phyloP scores from a whole-genome alignment of 1,140 invertebrate genomes.

The Diabrotica virgifera region DNA sequence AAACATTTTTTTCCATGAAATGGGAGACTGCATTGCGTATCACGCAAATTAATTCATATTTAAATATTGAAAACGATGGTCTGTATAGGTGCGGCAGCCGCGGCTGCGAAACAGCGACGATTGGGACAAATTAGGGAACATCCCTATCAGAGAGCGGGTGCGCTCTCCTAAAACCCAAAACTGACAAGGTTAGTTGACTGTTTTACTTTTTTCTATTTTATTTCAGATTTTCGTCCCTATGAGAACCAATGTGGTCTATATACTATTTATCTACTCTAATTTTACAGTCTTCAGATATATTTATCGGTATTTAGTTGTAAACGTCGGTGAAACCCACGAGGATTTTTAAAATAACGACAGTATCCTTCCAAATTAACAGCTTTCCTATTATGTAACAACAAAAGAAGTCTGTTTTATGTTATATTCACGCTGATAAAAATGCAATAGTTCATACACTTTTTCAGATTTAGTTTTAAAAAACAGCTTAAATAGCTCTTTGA shows the following conservation, averaged over 20 bases:
- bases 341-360: background rate
- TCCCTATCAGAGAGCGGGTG: conserved; percentile 88
- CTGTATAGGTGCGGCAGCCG: conserved; percentile 66
- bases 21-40: conserved; percentile 19
- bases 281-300: conserved; percentile 21
- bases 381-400: too few species aligned
- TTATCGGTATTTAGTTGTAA: conserved; percentile 16
- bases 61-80: conserved; percentile 21
- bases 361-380: background rate
- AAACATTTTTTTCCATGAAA: conserved; percentile 17
- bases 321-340: background rate
- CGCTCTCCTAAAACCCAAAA: conserved; percentile 62
- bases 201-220: conserved; percentile 32
- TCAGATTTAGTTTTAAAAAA: too few species aligned
- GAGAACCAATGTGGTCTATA: conserved; percentile 26
- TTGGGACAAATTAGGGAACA: conserved; percentile 84
- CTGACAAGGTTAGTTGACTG: conserved; percentile 45
- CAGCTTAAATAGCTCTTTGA: too few species aligned
- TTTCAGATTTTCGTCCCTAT: conserved; percentile 21
- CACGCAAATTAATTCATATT: background rate
- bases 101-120: conserved; percentile 72
- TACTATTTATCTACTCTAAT: conserved; percentile 27
- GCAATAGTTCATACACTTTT: too few species aligned
- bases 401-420: too few species aligned
- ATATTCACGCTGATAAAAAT: too few species aligned